Base-by-base conservation (phyloP, 2,888 invertebrate genomes). In the Oegoconia quadripuncta region DNA sequence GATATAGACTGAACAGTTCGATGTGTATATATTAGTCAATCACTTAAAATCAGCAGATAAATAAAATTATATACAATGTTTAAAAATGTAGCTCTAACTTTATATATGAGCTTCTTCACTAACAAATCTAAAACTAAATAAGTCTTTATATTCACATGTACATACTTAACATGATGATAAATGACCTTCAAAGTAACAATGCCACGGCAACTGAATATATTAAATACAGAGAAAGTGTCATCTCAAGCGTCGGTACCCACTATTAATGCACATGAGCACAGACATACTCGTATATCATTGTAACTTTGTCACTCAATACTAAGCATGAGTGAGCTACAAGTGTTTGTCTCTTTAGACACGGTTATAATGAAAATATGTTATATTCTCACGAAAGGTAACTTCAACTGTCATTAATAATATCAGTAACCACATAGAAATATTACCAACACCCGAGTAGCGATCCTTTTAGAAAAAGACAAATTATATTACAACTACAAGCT, bases 221-320 rank as follows among this genome's bases (percentile, higher is more conserved):
- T 59, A 70, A 65, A 66, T 52, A 58, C 50, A 41, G 41, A 42
- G 41, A 46, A 59, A 70, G 53, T 64, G 60, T 59, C 57, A 58
- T 62, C 52, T 49, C 42, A 44, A 52, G 55, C 50, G 52, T 58
- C 59, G 48, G 41, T 51, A 54, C 44, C 38, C 40, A 37, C 46
- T 51, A 56, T 62, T 55, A 56, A 59, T 40, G 45, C 34, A 39
- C 52, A 59, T 52, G 50, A 57, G 65, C n/a, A n/a, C n/a, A n/a
- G n/a, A n/a, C n/a, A 59, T 55, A 55, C 49, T 56, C 44, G n/a
- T n/a, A n/a, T n/a, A n/a, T n/a, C 37, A 46, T 48, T 50, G 50
- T 50, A 52, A 40, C 47, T 46, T 48, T 39, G 41, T 31, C 45
- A 44, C 46, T 48, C n/a, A 9, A 39, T 39, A n/a, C 26, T 28